These are phyloP conservation scores for Mus pahari DNA, from an alignment of 2,113 vertebrate genomes.

Conservation along the genomic window DNA sequence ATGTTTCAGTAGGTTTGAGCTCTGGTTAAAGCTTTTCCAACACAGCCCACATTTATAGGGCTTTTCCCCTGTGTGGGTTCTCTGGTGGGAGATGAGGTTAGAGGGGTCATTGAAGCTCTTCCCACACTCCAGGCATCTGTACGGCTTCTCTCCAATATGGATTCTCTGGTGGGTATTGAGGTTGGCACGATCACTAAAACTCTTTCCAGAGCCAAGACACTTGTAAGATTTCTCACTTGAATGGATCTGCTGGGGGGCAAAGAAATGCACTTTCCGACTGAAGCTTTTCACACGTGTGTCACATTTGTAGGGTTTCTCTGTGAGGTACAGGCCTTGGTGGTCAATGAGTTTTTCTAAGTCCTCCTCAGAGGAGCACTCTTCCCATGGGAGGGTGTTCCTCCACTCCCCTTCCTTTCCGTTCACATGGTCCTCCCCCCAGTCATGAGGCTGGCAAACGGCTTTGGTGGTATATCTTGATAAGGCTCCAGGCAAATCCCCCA, in stretches of 20 bases:
- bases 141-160: slow-evolving; percentile 77
- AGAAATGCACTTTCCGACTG: slow-evolving; percentile 63
- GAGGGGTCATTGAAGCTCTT: slow-evolving; percentile 79
- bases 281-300: slow-evolving; percentile 61
- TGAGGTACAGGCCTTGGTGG: slow-evolving; percentile 78
- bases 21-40: slow-evolving; percentile 78
- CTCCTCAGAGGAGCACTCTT: slow-evolving; percentile 75
- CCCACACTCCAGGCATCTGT: slow-evolving; percentile 74
- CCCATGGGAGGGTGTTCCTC: slow-evolving; percentile 55
- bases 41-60: slow-evolving; percentile 73
- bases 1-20: slow-evolving; percentile 78
- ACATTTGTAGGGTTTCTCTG: slow-evolving; percentile 71
- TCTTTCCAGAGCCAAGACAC: slow-evolving; percentile 67
- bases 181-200: slow-evolving; percentile 74
- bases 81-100: slow-evolving; percentile 76
- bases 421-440: slow-evolving; percentile 60
- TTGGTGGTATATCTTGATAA: slow-evolving; percentile 51
- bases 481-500: slow-evolving; percentile 52
- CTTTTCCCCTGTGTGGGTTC: slow-evolving; percentile 63
- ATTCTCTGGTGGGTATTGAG: slow-evolving; percentile 76
- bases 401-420: slow-evolving; percentile 50
- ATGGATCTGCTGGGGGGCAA: slow-evolving; percentile 63
- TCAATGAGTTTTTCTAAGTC: slow-evolving; percentile 79
- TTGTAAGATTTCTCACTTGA: slow-evolving; percentile 60
- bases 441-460: background rate